Conservation (phyloP, 2,113 vertebrate genomes). For the Aldabrachelys gigantea region DNA sequence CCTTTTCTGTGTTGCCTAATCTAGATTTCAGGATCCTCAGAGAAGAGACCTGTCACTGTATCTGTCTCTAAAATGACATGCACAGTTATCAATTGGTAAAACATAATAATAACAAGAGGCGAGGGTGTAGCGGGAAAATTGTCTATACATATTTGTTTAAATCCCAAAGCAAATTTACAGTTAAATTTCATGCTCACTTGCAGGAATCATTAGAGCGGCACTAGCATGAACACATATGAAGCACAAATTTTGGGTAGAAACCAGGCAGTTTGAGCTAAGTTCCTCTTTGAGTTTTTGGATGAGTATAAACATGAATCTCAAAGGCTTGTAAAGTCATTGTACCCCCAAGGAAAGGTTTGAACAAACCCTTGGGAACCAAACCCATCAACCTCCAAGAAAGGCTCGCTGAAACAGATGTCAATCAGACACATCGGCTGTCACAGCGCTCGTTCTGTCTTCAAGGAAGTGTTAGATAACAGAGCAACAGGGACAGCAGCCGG, state of each 20-base stretch:
- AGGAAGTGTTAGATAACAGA: neutral
- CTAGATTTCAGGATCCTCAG: neutral
- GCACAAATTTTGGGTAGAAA: neutral
- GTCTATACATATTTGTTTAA: conserved; percentile 18
- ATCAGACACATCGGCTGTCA: neutral
- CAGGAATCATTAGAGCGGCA: neutral
- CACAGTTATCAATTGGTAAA: neutral
- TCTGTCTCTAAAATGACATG: neutral
- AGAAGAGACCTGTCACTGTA: neutral
- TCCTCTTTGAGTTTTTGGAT: neutral
- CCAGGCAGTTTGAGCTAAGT: neutral
- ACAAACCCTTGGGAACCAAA: fast-evolving
- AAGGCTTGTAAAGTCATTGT: neutral
- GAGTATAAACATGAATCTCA: neutral
- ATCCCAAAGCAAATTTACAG: conserved; percentile 15
- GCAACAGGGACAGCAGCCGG: neutral
- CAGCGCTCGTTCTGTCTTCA: neutral
- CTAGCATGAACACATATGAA: neutral
- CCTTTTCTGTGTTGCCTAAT: neutral
- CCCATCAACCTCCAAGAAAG: neutral
- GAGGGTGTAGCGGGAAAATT: neutral
- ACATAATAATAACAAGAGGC: conserved; percentile 32
- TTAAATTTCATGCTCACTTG: neutral
- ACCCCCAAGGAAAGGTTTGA: neutral
- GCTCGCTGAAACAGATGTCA: neutral